Evolutionary conservation across 1,140 invertebrate genomes (phyloP).

Genomic region (Vanessa atalanta): DNA sequence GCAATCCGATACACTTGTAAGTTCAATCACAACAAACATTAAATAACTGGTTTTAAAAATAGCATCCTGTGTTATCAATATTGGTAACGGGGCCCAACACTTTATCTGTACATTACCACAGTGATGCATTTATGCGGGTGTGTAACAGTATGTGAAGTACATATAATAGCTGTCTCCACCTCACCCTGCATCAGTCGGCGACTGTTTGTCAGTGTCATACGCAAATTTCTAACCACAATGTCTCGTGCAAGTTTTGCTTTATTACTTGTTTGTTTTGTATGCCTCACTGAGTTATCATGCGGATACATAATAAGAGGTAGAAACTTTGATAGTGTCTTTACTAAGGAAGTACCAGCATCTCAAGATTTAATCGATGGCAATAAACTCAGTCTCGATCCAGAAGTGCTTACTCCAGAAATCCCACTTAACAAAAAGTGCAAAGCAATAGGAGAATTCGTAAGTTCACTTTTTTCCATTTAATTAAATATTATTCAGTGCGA

Average conservation of each 20-base stretch:
- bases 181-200: conserved; percentile 40
- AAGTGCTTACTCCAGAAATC: conserved; percentile 18
- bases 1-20: no score
- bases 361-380: conserved; percentile 33
- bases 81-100: conserved; percentile 17
- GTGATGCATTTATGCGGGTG: conserved; percentile 36
- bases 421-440: conserved; percentile 43
- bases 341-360: conserved; percentile 40
- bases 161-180: conserved; percentile 40
- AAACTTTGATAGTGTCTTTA: conserved; percentile 30
- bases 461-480: conserved; percentile 29
- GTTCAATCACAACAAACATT: background rate
- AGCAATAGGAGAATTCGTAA: conserved; percentile 59
- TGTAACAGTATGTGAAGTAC: conserved; percentile 18
- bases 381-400: conserved; percentile 25
- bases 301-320: conserved; percentile 46
- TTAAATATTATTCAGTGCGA: background rate
- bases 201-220: conserved; percentile 17
- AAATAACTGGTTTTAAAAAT: background rate
- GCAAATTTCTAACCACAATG: conserved; percentile 39
- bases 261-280: conserved; percentile 36
- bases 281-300: conserved; percentile 30
- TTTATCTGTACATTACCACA: conserved; percentile 6
- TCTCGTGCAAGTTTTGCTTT: conserved; percentile 40
- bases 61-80: conserved; percentile 8